Conservation (phyloP, 2,113 vertebrate species). For the Lasiurus cinereus region DNA sequence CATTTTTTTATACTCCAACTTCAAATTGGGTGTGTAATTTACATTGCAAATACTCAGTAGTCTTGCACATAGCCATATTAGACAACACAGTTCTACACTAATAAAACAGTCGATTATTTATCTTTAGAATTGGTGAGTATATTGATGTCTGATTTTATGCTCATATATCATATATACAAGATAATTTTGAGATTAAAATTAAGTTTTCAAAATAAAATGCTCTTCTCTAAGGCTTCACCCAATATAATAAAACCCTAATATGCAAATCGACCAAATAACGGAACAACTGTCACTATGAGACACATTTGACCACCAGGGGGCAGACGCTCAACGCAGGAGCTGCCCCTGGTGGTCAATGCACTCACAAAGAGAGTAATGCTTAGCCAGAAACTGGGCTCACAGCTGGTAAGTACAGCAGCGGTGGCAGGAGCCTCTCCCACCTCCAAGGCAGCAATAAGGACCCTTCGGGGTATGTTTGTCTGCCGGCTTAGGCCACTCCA, state of each 20-base stretch:
- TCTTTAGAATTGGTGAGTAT: background rate
- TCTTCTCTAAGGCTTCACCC: background rate
- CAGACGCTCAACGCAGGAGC: no score
- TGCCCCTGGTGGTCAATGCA: no score
- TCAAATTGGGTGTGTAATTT: background rate
- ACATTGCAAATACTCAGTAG: background rate
- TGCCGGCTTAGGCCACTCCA: no score
- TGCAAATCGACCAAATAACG: rapidly evolving
- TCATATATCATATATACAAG: background rate
- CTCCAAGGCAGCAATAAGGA: no score
- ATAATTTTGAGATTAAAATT: slow-evolving; percentile 31
- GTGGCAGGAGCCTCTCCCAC: no score
- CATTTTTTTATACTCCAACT: slow-evolving; percentile 9
- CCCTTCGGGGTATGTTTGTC: no score
- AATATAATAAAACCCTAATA: no score
- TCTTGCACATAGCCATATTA: background rate
- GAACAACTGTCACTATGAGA: no score
- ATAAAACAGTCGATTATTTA: background rate
- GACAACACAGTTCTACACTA: slow-evolving; percentile 27
- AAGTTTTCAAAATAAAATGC: slow-evolving; percentile 51
- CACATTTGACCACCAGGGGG: no score
- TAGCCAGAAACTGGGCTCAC: no score
- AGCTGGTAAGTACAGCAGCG: no score
- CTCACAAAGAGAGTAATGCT: no score
- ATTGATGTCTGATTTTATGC: background rate